Evolutionary conservation across 2,113 vertebrate species (phyloP).

Genomic region (Conger conger): DNA sequence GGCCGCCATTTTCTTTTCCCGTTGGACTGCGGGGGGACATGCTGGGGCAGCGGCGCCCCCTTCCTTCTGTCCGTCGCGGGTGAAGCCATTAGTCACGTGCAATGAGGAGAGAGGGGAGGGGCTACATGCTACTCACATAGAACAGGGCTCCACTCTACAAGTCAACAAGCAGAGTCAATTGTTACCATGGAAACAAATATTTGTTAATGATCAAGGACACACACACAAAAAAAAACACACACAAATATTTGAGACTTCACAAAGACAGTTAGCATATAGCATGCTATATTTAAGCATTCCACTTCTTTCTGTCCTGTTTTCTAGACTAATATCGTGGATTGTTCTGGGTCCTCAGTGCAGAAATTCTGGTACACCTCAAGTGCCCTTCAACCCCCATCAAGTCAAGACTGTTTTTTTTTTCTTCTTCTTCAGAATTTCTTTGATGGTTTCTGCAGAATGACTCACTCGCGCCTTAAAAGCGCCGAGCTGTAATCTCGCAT

Average conservation of each 20-base stretch:
- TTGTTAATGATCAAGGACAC: conserved; percentile 57
- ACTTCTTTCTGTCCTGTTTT: not conserved
- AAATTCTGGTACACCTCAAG: not conserved
- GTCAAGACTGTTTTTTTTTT: not conserved
- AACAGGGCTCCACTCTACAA: conserved; percentile 75
- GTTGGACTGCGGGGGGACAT: not conserved
- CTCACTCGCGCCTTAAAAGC: not conserved
- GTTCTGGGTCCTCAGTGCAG: not conserved
- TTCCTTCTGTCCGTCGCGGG: conserved; percentile 27
- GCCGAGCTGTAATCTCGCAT: not conserved
- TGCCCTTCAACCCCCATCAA: not conserved
- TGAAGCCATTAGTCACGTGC: conserved; percentile 26
- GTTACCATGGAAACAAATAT: conserved; percentile 61
- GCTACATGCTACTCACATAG: conserved; percentile 81
- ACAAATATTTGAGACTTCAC: not conserved
- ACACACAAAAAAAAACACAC: too few relatives aligned
- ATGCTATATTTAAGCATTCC: not conserved
- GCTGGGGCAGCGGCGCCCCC: conserved; percentile 42
- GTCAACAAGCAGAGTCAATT: conserved; percentile 63
- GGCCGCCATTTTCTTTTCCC: conserved; percentile 27
- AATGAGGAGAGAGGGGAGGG: conserved; percentile 49
- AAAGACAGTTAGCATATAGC: not conserved
- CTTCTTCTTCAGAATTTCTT: not conserved
- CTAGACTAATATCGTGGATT: not conserved
- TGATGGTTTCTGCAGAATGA: not conserved